A percentile compares a stretch with the other conserved stretches of the same genome.
Conservation (phyloP, 2,113 vertebrate genomes). For the Ursus arctos region DNA sequence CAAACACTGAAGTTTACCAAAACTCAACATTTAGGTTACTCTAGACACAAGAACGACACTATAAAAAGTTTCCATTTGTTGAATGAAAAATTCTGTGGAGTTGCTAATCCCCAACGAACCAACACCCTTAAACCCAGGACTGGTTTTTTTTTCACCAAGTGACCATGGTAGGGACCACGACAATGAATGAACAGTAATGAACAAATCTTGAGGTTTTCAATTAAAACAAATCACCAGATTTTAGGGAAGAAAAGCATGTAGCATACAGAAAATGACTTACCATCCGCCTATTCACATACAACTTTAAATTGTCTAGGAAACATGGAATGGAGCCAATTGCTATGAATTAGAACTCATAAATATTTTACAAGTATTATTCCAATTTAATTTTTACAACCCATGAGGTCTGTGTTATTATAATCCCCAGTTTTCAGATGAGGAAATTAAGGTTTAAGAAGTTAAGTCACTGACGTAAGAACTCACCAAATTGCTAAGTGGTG, state of each 20-base stretch:
- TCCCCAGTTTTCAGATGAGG: not conserved
- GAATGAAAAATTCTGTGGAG: not conserved
- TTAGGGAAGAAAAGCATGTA: not conserved
- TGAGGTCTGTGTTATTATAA: not conserved
- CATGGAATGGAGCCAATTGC: not conserved
- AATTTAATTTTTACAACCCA: not conserved
- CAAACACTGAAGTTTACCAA: not conserved
- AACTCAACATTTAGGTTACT: slow-evolving; percentile 5
- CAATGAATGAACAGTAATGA: not conserved
- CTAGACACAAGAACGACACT: not conserved
- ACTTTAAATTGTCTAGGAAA: slow-evolving; percentile 26
- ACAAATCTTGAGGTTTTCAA: not conserved
- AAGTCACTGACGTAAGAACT: not conserved
- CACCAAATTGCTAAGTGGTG: not conserved
- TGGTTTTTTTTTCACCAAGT: not conserved
- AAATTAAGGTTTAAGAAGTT: not conserved
- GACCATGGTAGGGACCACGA: not conserved
- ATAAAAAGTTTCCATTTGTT: not conserved
- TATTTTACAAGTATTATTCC: not conserved
- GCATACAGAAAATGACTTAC: not conserved
- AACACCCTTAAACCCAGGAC: not conserved
- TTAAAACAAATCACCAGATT: not conserved
- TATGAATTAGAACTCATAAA: not conserved
- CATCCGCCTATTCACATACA: not conserved
- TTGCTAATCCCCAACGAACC: not conserved